Percentiles rank a stretch among this genome's conserved stretches.
Conservation (phyloP, 2,888 invertebrate genomes). For the Diplolepis rosae region DNA sequence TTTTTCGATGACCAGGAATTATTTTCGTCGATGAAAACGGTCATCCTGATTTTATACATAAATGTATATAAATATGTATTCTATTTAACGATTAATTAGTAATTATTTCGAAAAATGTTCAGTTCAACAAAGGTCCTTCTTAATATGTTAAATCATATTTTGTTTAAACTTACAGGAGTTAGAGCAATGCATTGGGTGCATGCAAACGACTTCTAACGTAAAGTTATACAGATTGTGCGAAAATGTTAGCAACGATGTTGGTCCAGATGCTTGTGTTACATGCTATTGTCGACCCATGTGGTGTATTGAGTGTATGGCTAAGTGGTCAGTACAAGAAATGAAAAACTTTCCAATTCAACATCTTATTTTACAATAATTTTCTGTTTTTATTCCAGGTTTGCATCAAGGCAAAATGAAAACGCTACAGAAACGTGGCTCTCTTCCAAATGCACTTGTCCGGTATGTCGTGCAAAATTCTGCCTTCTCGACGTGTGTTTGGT, state of each 20-base stretch:
- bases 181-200: conserved; percentile 92
- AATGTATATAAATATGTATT: too few species aligned
- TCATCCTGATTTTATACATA: too few species aligned
- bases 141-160: too few species aligned
- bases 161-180: conserved; percentile 76
- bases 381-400: conserved; percentile 78
- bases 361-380: conserved; percentile 11
- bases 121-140: too few species aligned
- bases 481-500: conserved; percentile 82
- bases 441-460: conserved; percentile 90
- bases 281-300: conserved; percentile 91
- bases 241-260: conserved; percentile 71
- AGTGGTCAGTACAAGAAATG: conserved; percentile 76
- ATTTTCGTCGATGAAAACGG: too few species aligned
- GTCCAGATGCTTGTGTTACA: conserved; percentile 73
- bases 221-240: conserved; percentile 85
- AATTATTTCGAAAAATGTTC: too few species aligned
- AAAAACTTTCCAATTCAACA: conserved; percentile 25
- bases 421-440: conserved; percentile 85
- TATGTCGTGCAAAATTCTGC: conserved; percentile 90
- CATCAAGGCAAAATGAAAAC: conserved; percentile 84
- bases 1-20: too few species aligned
- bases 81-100: too few species aligned
- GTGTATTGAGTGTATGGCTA: conserved; percentile 89
- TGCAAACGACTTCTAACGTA: conserved; percentile 85